phyloP scores from a whole-genome alignment of 2,888 invertebrate species.

The Ferdinandea cuprea region DNA sequence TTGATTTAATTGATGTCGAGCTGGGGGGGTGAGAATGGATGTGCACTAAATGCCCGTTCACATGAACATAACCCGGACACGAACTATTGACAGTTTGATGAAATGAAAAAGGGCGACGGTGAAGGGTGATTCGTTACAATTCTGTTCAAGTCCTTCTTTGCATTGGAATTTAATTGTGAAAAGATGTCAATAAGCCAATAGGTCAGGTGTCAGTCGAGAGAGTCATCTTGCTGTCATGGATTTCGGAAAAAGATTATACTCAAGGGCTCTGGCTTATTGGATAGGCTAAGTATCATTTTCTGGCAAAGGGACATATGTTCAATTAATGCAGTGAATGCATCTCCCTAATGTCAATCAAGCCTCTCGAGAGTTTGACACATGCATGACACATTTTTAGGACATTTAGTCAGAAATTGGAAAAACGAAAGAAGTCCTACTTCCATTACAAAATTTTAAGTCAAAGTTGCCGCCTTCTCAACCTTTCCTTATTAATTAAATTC shows the following conservation, averaged over 20 bases:
- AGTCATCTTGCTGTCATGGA: not conserved
- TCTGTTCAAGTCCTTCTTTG: not conserved
- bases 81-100: not conserved
- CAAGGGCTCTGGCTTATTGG: too few relatives aligned
- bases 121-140: not conserved
- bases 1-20: conserved; percentile 46
- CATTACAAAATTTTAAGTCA: too few relatives aligned
- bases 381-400: not conserved
- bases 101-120: not conserved
- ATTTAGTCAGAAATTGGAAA: not conserved
- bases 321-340: too few relatives aligned
- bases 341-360: too few relatives aligned
- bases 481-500: conserved; percentile 7
- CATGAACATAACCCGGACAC: not conserved
- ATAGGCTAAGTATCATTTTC: too few relatives aligned
- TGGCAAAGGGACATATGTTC: too few relatives aligned
- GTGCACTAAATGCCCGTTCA: not conserved
- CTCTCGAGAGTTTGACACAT: not conserved
- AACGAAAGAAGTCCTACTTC: not conserved
- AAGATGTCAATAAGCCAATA: not conserved
- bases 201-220: not conserved
- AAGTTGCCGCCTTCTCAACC: too few relatives aligned
- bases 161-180: not conserved
- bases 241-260: too few relatives aligned
- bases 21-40: not conserved